Evolutionary conservation across 2,797 vertebrate genomes (phyloP), one percentile per base, ranked within the genome.

Genomic region (Pangasius macronema): DNA sequence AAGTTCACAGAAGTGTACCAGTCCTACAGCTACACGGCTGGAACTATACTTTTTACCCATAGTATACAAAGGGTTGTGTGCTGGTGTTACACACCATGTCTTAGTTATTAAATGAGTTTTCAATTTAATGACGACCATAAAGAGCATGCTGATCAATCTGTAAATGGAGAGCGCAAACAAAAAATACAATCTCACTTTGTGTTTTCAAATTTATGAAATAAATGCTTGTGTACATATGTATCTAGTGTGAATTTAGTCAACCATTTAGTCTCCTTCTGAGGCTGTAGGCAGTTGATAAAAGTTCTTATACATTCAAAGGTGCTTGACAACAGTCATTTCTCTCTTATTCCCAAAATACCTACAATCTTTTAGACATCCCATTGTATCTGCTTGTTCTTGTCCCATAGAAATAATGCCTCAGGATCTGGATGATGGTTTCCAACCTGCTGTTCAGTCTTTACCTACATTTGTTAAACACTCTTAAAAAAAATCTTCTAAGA

Each of bases 1-100:
- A 59, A 24, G 18, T 36, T 39, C 53, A 82, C 59, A 68, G 82
- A 83, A 67, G 33, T 61, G 55, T 27, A 42, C 77, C 55, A 82
- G n/a, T 30, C 63, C 42, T 83, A 8, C 5, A 4, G 18, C 63
- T 83, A 53, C 36, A 82, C 2, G 24, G 24, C 20, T 14, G 16
- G 55, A 81, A 7, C 22, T 67, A 83, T 65, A 49, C 67, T 83
- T 81, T 83, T 20, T 16, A 83, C 20, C 27, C 61, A 30, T 30
- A n/a, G 36, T 61, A 14, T 61, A 30, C 42, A 84, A 55, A 57
- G 11, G 22, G 51, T 36, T 30, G 67, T 10, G 39, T 39, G 8
- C 30, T 68, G 49, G 20, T 84, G 9, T 83, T 82, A 57, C 11
- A 9, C 30, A 57, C 18, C 3, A 61, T 42, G 42, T 55, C 11